Conservation (phyloP, 2,888 invertebrate species). For the Apocheima hispidaria region DNA sequence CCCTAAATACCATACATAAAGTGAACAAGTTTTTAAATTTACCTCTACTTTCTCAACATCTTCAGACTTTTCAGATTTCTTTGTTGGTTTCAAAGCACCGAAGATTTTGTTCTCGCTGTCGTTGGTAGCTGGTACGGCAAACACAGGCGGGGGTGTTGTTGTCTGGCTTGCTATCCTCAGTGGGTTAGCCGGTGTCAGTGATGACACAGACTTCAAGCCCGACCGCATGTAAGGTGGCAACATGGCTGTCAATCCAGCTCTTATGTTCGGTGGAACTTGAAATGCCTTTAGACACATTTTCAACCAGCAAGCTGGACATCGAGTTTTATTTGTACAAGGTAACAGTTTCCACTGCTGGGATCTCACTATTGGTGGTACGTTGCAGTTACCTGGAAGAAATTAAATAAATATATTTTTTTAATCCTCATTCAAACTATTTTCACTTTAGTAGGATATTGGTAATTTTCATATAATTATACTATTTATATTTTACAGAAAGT, state of each 20-base stretch:
- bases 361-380: constrained; percentile 89
- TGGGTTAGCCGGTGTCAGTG: constrained; percentile 68
- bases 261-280: constrained; percentile 90
- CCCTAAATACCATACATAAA: too few relatives aligned
- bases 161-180: constrained; percentile 57
- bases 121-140: constrained; percentile 58
- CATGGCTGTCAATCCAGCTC: constrained; percentile 88
- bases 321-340: constrained; percentile 89
- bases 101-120: constrained; percentile 75
- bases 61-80: constrained; percentile 71
- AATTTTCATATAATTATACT: too few relatives aligned
- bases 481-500: too few relatives aligned
- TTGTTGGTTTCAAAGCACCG: constrained; percentile 64
- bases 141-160: constrained; percentile 60
- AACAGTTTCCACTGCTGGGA: constrained; percentile 90
- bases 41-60: constrained; percentile 65
- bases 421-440: background rate
- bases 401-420: background rate
- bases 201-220: constrained; percentile 59
- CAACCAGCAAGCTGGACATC: constrained; percentile 95
- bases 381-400: constrained; percentile 86
- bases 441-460: background rate
- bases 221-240: constrained; percentile 88
- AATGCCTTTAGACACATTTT: constrained; percentile 93
- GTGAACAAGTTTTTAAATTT: constrained; percentile 25